Percentiles rank a stretch among this genome's conserved stretches.
Conservation (phyloP, 1,140 invertebrate species). For the Drosophila ironensis region DNA sequence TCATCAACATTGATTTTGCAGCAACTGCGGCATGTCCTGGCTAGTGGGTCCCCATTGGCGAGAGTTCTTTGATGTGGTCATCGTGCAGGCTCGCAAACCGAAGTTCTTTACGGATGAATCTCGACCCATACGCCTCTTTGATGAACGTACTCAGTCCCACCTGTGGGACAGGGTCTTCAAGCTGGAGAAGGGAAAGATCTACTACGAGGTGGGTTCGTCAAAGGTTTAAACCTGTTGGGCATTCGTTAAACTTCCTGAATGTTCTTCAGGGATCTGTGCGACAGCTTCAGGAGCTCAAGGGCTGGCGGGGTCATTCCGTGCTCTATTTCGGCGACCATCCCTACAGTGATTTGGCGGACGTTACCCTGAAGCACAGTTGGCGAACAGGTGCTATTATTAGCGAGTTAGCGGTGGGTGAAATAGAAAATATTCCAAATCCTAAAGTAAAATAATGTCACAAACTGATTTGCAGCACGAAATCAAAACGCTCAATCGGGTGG, state of each 20-base stretch:
- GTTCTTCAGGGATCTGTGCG: conserved; percentile 91
- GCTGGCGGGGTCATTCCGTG: conserved; percentile 95
- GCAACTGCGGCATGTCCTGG: conserved; percentile 95
- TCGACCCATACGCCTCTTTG: conserved; percentile 94
- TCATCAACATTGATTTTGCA: conserved; percentile 80
- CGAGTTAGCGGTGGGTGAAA: conserved; percentile 88
- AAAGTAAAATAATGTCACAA: not conserved
- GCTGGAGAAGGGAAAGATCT: conserved; percentile 94
- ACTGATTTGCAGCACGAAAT: conserved; percentile 91
- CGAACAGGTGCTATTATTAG: conserved; percentile 98
- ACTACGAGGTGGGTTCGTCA: conserved; percentile 89
- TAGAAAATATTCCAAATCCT: not conserved
- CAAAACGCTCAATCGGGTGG: conserved; percentile 90
- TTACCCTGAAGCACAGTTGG: conserved; percentile 97
- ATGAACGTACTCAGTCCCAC: conserved; percentile 90
- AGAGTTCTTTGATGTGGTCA: conserved; percentile 96
- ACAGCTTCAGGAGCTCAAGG: conserved; percentile 94
- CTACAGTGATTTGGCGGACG: conserved; percentile 98
- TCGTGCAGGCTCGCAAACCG: conserved; percentile 97
- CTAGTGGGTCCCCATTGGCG: conserved; percentile 95
- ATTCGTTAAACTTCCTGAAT: too few relatives aligned
- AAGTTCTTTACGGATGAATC: conserved; percentile 96
- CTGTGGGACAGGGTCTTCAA: conserved; percentile 95
- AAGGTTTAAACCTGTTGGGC: too few relatives aligned
- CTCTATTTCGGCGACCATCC: conserved; percentile 99